Conservation (phyloP, 1,140 invertebrate genomes). For the Chironomus striatipennis region DNA sequence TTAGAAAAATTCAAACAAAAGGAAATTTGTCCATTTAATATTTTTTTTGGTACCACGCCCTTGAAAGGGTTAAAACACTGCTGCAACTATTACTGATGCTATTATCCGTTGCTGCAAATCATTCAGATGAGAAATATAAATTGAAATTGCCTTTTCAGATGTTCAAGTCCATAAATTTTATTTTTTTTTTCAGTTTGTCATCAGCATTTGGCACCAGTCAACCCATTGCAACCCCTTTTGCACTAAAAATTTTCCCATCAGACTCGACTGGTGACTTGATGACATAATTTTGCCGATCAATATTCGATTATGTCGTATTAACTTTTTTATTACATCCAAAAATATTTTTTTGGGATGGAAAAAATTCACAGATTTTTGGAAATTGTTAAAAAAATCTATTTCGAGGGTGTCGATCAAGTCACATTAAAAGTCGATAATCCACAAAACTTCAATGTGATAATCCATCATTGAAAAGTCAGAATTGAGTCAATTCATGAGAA, state of each 20-base stretch:
- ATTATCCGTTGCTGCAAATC: background rate
- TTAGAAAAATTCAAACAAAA: background rate
- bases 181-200: background rate
- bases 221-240: background rate
- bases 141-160: background rate
- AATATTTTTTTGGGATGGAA: background rate
- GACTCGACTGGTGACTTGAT: background rate
- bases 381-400: background rate
- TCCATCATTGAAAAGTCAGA: background rate
- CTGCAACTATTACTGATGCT: background rate
- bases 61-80: background rate
- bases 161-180: background rate
- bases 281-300: background rate
- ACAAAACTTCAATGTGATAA: background rate
- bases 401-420: background rate
- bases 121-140: background rate
- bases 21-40: background rate
- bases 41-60: background rate
- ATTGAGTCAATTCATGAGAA: background rate
- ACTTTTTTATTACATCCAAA: background rate
- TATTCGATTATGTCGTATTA: background rate
- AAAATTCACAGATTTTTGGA: background rate
- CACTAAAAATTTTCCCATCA: background rate
- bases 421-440: background rate
- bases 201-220: background rate